Conservation (phyloP, 2,888 invertebrate species). For the Podotricha telesiphe region DNA sequence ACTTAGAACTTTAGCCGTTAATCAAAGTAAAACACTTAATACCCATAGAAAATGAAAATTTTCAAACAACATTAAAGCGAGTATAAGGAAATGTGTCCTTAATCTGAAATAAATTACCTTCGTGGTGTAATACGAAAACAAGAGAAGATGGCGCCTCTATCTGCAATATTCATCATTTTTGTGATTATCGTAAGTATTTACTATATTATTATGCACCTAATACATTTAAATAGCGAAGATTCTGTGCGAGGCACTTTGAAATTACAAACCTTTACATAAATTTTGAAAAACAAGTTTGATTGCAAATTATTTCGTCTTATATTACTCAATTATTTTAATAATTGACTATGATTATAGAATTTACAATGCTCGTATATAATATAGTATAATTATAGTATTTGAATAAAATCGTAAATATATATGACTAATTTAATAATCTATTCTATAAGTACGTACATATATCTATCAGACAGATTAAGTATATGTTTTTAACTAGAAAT, state of each 20-base stretch:
- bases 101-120: slow-evolving; percentile 42
- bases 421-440: not conserved
- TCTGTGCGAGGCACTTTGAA: not conserved
- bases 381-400: not conserved
- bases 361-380: not conserved
- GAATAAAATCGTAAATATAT: slow-evolving; percentile 8
- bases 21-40: not conserved
- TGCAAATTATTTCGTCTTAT: too few relatives aligned
- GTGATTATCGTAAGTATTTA: slow-evolving; percentile 50
- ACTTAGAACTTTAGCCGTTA: not conserved
- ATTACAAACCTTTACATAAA: not conserved
- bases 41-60: slow-evolving; percentile 12
- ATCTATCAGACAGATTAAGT: not conserved
- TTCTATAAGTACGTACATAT: not conserved
- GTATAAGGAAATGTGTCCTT: slow-evolving; percentile 34
- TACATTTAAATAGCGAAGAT: not conserved
- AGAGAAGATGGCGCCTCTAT: slow-evolving; percentile 38
- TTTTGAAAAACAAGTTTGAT: not conserved
- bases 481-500: not conserved
- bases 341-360: not conserved
- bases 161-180: slow-evolving; percentile 35
- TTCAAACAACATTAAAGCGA: slow-evolving; percentile 12
- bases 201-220: not conserved
- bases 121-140: slow-evolving; percentile 40
- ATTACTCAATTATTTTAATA: not conserved